Conservation (phyloP, 2,113 vertebrate genomes). For the Callionymus lyra region DNA sequence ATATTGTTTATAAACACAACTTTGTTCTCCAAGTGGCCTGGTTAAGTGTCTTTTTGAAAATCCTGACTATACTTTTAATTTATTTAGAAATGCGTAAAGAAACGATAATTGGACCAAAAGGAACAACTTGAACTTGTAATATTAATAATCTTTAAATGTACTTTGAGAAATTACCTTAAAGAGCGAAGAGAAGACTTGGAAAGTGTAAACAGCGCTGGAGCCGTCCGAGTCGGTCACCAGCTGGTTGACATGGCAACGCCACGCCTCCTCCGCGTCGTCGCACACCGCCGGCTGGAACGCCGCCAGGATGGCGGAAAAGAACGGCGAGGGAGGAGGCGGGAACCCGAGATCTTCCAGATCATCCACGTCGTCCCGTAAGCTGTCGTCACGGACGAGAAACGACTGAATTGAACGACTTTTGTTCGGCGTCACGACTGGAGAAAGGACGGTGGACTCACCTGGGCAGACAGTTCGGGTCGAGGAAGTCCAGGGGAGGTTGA, state of each 20-base stretch:
- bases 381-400: slow-evolving; percentile 40
- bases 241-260: slow-evolving; percentile 92
- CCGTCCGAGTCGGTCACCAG: slow-evolving; percentile 90
- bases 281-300: slow-evolving; percentile 90
- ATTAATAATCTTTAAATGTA: not conserved
- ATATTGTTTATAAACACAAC: no score
- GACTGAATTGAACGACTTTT: not conserved
- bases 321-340: slow-evolving; percentile 90
- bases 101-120: no score
- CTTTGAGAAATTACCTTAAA: slow-evolving; percentile 76
- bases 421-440: not conserved
- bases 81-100: no score
- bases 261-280: slow-evolving; percentile 82
- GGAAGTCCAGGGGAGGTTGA: slow-evolving; percentile 60
- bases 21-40: no score
- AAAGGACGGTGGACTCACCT: slow-evolving; percentile 57
- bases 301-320: slow-evolving; percentile 96
- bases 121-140: no score
- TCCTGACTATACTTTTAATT: no score
- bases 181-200: slow-evolving; percentile 94
- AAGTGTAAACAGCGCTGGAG: slow-evolving; percentile 94
- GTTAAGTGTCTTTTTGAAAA: no score
- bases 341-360: slow-evolving; percentile 69
- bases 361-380: slow-evolving; percentile 81
- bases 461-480: slow-evolving; percentile 78